Percentiles rank a stretch among this genome's conserved stretches.
phyloP scores from a whole-genome alignment of 2,888 invertebrate species.

The Stenodera caucasica region DNA sequence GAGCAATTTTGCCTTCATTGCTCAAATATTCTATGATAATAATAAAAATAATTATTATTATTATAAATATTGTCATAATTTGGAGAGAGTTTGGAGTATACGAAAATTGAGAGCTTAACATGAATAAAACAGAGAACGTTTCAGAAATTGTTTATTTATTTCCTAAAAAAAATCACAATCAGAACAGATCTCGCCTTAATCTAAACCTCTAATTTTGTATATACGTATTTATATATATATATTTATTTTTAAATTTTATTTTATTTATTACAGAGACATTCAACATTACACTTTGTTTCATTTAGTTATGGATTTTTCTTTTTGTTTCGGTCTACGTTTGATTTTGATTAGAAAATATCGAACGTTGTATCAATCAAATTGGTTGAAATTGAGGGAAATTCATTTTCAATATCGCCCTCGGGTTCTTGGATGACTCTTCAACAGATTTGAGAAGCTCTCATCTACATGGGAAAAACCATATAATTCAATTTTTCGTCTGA shows the following conservation, averaged over 20 bases:
- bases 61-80: slow-evolving; percentile 15
- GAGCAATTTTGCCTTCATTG: slow-evolving; percentile 44
- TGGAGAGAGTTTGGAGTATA: slow-evolving; percentile 12
- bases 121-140: slow-evolving; percentile 18
- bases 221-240: slow-evolving; percentile 12
- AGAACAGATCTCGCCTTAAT: slow-evolving; percentile 26
- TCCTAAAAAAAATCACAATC: slow-evolving; percentile 40
- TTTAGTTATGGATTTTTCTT: not conserved
- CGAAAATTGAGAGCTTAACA: slow-evolving; percentile 20
- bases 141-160: slow-evolving; percentile 33
- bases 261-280: slow-evolving; percentile 18
- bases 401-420: not conserved
- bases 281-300: slow-evolving; percentile 23
- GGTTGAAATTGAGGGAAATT: not conserved
- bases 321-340: slow-evolving; percentile 7
- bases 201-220: slow-evolving; percentile 15
- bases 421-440: not conserved
- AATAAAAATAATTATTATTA: slow-evolving; percentile 10
- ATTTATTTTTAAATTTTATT: not conserved
- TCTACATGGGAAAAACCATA: not conserved
- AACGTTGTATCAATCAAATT: slow-evolving; percentile 11
- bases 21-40: slow-evolving; percentile 35
- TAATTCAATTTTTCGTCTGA: slow-evolving; percentile 7
- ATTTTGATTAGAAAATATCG: slow-evolving; percentile 17
- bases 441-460: not conserved